Percentiles rank a stretch among this genome's conserved stretches.
phyloP scores from a whole-genome alignment of 2,888 invertebrate species.

The Coelinius sp. region DNA sequence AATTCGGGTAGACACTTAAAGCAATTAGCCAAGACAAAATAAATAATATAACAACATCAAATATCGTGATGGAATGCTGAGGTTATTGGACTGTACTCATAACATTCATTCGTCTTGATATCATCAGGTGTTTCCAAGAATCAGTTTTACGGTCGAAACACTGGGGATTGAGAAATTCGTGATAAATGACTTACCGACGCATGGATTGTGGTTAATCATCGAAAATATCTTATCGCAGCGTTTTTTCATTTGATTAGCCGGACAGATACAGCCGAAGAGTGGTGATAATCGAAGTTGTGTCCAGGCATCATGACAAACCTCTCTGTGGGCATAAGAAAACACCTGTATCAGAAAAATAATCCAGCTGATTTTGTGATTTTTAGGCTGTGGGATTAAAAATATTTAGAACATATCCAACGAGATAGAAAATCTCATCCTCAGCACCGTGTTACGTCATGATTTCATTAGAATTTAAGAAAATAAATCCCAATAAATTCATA shows the following conservation, averaged over 20 bases:
- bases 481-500: too few relatives aligned
- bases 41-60: background rate
- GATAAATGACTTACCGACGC: constrained; percentile 83
- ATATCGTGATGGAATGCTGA: background rate
- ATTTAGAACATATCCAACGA: too few relatives aligned
- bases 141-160: background rate
- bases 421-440: too few relatives aligned
- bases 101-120: background rate
- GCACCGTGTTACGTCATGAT: too few relatives aligned
- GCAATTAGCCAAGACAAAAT: background rate
- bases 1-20: too few relatives aligned
- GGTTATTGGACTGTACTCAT: background rate
- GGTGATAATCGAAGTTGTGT: constrained; percentile 88
- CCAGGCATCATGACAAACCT: constrained; percentile 90
- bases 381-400: too few relatives aligned
- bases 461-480: too few relatives aligned
- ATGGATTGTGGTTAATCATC: constrained; percentile 93
- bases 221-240: constrained; percentile 91
- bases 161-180: background rate
- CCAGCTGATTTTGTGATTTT: too few relatives aligned
- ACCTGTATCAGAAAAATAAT: too few relatives aligned
- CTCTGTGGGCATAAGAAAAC: constrained; percentile 73
- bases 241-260: constrained; percentile 89
- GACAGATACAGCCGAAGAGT: constrained; percentile 94
- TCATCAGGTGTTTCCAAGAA: background rate